A percentile compares a stretch with the other conserved stretches of the same genome.
Evolutionary conservation across 2,797 vertebrate species (phyloP).

Genomic region (Dermochelys coriacea): DNA sequence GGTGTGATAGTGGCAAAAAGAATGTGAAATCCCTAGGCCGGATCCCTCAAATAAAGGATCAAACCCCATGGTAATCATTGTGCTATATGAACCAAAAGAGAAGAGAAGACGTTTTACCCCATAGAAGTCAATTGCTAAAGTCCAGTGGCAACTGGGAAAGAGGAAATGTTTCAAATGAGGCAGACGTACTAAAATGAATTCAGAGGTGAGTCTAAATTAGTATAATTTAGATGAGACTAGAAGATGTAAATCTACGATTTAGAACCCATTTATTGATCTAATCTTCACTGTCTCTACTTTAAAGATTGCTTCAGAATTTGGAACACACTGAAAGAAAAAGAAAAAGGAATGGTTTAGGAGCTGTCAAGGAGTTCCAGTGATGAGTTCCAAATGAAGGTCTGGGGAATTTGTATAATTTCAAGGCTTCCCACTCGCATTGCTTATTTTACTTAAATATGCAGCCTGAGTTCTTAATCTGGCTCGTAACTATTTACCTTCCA

Average conservation of each 20-base stretch:
- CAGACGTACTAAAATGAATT: not conserved
- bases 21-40: not conserved
- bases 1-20: not conserved
- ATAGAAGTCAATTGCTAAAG: not conserved
- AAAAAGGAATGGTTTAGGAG: not conserved
- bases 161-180: accelerated
- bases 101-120: not conserved
- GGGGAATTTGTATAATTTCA: not conserved
- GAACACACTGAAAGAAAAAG: not conserved
- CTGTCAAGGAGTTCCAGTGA: not conserved
- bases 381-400: not conserved
- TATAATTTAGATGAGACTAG: not conserved
- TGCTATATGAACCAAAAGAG: not conserved
- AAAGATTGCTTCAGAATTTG: not conserved
- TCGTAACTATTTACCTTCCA: not conserved
- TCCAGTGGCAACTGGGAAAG: not conserved
- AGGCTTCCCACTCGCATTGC: not conserved
- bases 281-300: not conserved
- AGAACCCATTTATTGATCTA: not conserved
- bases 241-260: not conserved
- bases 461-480: not conserved
- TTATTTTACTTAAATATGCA: not conserved
- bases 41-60: not conserved
- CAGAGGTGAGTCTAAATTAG: accelerated
- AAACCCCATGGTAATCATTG: not conserved